Evolutionary conservation across 2,113 vertebrate genomes (phyloP).

Genomic region (Corythoichthys intestinalis): DNA sequence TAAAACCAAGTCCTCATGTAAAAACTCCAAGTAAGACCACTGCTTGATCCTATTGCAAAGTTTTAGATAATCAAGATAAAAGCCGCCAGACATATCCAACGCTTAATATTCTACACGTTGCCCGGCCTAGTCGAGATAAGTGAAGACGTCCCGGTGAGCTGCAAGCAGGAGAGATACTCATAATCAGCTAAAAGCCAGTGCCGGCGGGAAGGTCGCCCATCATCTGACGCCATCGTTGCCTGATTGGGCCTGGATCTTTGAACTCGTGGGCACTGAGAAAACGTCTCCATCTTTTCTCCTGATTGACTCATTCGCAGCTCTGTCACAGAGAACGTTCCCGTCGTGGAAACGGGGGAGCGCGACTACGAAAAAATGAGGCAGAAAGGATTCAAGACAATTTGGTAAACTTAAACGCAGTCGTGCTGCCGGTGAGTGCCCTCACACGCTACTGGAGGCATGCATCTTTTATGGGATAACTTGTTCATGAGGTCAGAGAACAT

Average conservation of each 20-base stretch:
- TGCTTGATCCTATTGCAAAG: background rate
- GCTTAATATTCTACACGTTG: constrained; percentile 6
- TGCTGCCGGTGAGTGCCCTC: background rate
- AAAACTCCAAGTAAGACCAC: background rate
- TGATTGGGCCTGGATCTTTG: background rate
- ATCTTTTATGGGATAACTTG: constrained; percentile 38
- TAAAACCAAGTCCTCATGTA: background rate
- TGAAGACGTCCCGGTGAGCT: constrained; percentile 20
- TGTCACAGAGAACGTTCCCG: background rate
- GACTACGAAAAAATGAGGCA: background rate
- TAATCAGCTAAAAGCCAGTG: constrained; percentile 28
- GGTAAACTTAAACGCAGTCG: background rate
- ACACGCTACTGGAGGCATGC: constrained; percentile 6
- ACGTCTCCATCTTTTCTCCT: background rate
- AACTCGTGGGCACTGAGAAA: constrained; percentile 2
- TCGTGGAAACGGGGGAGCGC: constrained; percentile 3
- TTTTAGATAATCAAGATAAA: constrained; percentile 48
- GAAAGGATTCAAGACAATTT: background rate
- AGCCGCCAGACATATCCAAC: constrained; percentile 6
- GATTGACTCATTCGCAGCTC: constrained; percentile 24
- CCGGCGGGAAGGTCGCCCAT: constrained; percentile 3
- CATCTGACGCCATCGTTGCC: background rate
- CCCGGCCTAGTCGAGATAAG: constrained; percentile 42
- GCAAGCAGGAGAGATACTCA: constrained; percentile 25
- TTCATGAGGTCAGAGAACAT: constrained; percentile 30